These are phyloP conservation scores for Gymnothorax reevesii DNA, from an alignment of 2,797 vertebrate species.

Conservation along the genomic window DNA sequence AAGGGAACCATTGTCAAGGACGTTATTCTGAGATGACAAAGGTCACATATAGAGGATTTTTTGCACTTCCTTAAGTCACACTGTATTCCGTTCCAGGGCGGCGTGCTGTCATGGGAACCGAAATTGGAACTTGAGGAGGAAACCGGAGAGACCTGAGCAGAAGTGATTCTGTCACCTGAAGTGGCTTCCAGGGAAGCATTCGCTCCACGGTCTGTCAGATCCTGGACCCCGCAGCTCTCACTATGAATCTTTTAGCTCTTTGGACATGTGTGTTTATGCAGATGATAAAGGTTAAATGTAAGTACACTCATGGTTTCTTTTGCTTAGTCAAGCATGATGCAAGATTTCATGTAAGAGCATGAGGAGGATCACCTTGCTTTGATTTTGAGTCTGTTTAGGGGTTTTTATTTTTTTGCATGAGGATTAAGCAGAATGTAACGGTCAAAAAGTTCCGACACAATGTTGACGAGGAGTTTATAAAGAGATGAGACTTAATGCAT, in stretches of 20 bases:
- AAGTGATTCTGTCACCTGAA: constrained; percentile 54
- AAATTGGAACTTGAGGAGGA: constrained; percentile 73
- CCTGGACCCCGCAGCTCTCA: constrained; percentile 43
- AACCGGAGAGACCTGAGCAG: constrained; percentile 76
- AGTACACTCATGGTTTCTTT: constrained; percentile 53
- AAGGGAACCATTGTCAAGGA: neutral
- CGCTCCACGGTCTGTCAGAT: constrained; percentile 40
- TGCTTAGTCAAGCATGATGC: neutral
- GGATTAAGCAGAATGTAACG: neutral
- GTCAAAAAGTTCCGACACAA: neutral
- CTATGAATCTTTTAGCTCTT: constrained; percentile 63
- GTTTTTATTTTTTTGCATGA: neutral
- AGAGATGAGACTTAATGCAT: neutral
- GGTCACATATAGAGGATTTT: constrained; percentile 38
- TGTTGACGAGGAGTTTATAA: neutral
- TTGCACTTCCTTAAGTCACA: constrained; percentile 62
- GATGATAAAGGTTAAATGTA: constrained; percentile 63
- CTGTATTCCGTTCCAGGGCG: constrained; percentile 56
- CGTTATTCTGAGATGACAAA: constrained; percentile 15
- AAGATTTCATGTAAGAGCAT: neutral
- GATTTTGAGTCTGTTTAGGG: neutral
- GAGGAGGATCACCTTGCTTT: neutral
- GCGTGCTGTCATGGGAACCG: constrained; percentile 75
- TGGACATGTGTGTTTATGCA: constrained; percentile 61
- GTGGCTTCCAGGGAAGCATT: constrained; percentile 56